Conservation (phyloP, 2,797 vertebrate genomes). For the Chiropotes sagulatus region DNA sequence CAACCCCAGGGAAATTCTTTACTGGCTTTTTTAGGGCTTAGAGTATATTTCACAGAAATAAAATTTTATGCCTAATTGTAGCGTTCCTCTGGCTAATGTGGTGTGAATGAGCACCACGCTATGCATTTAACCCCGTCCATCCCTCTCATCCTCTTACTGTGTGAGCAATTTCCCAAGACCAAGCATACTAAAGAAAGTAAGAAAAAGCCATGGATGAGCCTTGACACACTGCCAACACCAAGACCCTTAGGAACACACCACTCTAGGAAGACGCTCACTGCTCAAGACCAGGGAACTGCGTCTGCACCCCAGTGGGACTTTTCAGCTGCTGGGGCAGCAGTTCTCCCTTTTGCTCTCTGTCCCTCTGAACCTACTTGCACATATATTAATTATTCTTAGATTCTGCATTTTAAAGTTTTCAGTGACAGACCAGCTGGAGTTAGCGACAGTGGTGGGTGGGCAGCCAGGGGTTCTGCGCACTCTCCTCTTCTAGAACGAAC, state of each 20-base stretch:
- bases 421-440: neutral
- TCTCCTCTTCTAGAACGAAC: neutral
- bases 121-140: constrained; percentile 78
- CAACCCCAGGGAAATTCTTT: constrained; percentile 60
- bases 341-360: constrained; percentile 65
- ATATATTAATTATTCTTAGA: constrained; percentile 56
- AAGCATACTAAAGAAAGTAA: constrained; percentile 42
- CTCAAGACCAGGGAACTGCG: constrained; percentile 22
- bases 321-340: constrained; percentile 16
- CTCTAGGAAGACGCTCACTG: constrained; percentile 31
- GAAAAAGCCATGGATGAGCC: neutral
- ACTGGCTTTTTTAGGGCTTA: constrained; percentile 64
- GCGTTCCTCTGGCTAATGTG: constrained; percentile 80
- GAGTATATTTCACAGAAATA: constrained; percentile 80
- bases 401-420: constrained; percentile 28
- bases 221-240: neutral
- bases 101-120: constrained; percentile 80
- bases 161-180: constrained; percentile 48
- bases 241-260: neutral
- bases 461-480: neutral
- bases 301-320: constrained; percentile 41
- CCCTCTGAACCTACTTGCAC: neutral
- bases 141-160: constrained; percentile 71
- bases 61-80: constrained; percentile 82
- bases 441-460: neutral